Conservation (phyloP, 1,140 invertebrate species). For the Hylaeus volcanicus region DNA sequence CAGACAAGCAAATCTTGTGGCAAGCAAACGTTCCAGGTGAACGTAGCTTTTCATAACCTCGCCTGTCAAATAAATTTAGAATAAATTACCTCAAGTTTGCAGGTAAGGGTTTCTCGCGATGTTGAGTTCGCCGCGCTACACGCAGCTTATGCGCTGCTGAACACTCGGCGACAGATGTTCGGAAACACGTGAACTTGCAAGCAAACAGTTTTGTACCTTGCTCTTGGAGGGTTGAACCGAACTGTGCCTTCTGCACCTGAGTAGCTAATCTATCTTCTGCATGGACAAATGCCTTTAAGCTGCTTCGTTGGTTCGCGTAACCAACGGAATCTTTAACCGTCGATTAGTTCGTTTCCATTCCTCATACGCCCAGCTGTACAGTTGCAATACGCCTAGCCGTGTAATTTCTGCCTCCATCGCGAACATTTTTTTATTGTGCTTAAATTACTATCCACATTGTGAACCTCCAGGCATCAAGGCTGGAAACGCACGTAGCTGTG, state of each 20-base stretch:
- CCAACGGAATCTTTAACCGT: neutral
- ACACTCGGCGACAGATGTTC: too few species aligned
- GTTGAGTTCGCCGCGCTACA: too few species aligned
- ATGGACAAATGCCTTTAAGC: too few species aligned
- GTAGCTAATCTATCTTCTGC: too few species aligned
- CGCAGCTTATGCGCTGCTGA: too few species aligned
- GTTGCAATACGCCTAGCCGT: neutral
- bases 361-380: neutral
- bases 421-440: slow-evolving; percentile 24
- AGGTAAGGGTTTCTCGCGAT: too few species aligned
- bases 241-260: too few species aligned
- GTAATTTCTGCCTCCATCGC: slow-evolving; percentile 32
- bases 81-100: too few species aligned
- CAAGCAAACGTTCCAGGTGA: neutral
- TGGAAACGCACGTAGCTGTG: slow-evolving; percentile 8
- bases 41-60: neutral
- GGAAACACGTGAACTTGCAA: too few species aligned
- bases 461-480: slow-evolving; percentile 36
- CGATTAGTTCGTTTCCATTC: neutral
- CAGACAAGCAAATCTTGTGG: too few species aligned
- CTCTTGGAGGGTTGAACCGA: too few species aligned
- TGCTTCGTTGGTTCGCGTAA: neutral
- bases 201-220: too few species aligned
- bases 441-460: slow-evolving; percentile 53
- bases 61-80: neutral